These are phyloP conservation scores for Spatulosminthurus flaviceps DNA, from an alignment of 2,888 invertebrate genomes.

Conservation along the genomic window DNA sequence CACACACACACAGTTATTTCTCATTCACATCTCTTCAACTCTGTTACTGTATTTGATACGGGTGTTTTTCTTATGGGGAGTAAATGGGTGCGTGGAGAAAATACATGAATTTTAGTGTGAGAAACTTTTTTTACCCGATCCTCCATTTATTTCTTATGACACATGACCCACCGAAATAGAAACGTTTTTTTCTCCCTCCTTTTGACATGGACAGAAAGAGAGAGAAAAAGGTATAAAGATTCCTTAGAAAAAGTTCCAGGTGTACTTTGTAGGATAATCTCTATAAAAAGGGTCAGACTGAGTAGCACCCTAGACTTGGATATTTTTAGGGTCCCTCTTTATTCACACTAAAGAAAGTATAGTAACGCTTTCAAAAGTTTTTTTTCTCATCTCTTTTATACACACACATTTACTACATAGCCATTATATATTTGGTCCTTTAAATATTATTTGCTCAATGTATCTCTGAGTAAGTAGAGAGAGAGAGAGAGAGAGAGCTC, in stretches of 20 bases:
- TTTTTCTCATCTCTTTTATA: not conserved
- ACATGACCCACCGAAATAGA: conserved; percentile 5
- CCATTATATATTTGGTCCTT: not conserved
- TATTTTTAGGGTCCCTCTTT: not conserved
- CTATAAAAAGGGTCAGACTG: conserved; percentile 38
- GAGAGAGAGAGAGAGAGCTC: no score
- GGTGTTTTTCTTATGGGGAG: no score
- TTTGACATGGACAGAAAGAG: not conserved
- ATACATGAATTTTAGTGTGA: conserved; percentile 22
- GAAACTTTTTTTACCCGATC: conserved; percentile 39
- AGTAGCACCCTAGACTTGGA: conserved; percentile 25
- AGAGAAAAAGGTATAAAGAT: not conserved
- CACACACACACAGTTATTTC: no score
- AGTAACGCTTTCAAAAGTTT: conserved; percentile 6
- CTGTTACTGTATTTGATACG: no score
- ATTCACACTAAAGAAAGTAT: not conserved
- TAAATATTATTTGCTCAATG: conserved; percentile 18
- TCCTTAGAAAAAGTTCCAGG: conserved; percentile 41
- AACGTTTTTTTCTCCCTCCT: not conserved
- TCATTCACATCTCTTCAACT: no score
- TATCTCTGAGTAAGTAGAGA: no score
- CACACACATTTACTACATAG: not conserved
- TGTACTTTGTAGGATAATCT: conserved; percentile 30
- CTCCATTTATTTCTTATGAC: conserved; percentile 20
- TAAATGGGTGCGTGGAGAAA: no score